phyloP scores from a whole-genome alignment of 2,113 vertebrate genomes.

The Lophotis ruficrista region DNA sequence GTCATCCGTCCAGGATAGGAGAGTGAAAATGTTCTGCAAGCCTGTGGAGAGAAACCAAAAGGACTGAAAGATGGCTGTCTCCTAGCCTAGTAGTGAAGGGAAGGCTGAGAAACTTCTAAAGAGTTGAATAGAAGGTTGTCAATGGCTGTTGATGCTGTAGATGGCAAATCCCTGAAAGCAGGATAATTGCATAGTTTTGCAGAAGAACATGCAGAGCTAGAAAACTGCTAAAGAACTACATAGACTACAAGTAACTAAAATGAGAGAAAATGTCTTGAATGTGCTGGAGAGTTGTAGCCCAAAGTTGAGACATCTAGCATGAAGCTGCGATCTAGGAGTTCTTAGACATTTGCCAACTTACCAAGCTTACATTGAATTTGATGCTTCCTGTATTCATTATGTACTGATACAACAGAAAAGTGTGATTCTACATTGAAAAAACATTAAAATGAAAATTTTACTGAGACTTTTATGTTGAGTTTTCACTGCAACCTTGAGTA shows the following conservation, averaged over 20 bases:
- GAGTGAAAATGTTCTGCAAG: neutral
- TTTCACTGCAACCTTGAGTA: neutral
- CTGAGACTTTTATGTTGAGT: neutral
- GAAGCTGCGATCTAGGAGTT: neutral
- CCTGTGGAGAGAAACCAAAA: neutral
- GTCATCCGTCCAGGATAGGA: neutral
- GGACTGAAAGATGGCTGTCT: neutral
- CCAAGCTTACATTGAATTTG: neutral
- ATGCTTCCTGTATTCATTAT: neutral
- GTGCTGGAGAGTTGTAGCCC: neutral
- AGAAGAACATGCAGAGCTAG: neutral
- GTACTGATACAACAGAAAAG: neutral
- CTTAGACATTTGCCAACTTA: neutral
- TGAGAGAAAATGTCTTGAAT: neutral
- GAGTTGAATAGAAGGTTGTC: neutral
- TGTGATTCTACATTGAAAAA: neutral
- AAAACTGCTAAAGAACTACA: neutral
- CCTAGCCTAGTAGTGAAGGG: neutral
- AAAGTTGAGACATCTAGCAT: neutral
- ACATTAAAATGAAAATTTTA: neutral
- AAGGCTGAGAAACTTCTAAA: neutral
- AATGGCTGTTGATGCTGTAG: neutral
- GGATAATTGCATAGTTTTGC: neutral
- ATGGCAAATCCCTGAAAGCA: neutral
- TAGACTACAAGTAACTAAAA: neutral